Evolutionary conservation across 2,797 vertebrate genomes (phyloP), one percentile per base, ranked within the genome.

Genomic region (Syngnathus acus): DNA sequence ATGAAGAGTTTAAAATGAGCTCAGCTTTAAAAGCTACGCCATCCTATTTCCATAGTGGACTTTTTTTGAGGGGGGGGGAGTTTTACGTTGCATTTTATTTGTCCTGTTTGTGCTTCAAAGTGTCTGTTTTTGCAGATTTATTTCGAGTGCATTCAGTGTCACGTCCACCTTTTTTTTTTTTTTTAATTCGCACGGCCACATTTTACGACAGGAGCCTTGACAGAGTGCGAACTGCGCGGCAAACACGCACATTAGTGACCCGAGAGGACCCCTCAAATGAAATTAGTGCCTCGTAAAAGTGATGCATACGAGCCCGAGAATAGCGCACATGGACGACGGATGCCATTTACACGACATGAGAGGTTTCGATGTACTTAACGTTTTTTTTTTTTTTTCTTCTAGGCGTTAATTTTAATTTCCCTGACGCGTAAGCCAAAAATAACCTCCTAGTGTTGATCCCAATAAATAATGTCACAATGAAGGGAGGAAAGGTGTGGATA

Each of bases 271-370:
- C 76, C 65, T 13, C 65, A 65, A 78, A 78, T 71, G 67, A 68
- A 76, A 79, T 79, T 81, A 82, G 65, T 68, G 61, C 65, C 66
- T 66, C 74, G 74, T 87, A 79, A 85, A 82, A 77, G 77, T 10
- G 66, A 77, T 73, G 75, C 81, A 79, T 82, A 72, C 68, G 67
- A 79, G 64, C 66, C 42, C 11, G 13, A 14, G 38, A 40, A 62
- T 13, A 43, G 39, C 39, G 17, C 37, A 60, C 32, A 4, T 9
- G 60, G 60, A 62, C n/a, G 38, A n/a, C 10, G 14, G n/a, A 37
- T 16, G 55, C 32, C 55, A 37, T 57, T 57, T 38, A 14, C 26
- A 3, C 26, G 6, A 37, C 26, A 6, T 51, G 21, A 58, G 32
- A 37, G 19, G 38, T 61, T 61, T 40, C 2, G 8, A 7, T 14